These are phyloP conservation scores for Germaria angustata DNA, from an alignment of 2,888 invertebrate genomes.

Conservation along the genomic window DNA sequence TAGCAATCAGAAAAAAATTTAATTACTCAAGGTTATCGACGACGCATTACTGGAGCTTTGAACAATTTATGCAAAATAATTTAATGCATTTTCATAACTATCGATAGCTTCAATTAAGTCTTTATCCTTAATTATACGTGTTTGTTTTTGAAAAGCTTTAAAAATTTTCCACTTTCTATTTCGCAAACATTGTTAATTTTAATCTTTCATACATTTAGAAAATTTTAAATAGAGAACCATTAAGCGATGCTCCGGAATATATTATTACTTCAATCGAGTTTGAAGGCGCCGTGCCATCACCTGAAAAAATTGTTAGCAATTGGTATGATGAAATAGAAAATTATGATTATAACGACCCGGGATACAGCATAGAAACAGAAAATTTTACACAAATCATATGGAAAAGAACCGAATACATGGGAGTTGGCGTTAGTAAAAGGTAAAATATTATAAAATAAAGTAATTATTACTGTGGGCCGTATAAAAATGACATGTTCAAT, in stretches of 20 bases:
- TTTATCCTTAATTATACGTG: too few species aligned
- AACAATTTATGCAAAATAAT: too few species aligned
- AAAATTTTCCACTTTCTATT: not conserved
- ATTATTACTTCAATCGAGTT: not conserved
- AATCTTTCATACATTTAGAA: not conserved
- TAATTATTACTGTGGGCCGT: too few species aligned
- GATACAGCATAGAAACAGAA: conserved; percentile 85
- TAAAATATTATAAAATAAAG: conserved; percentile 58
- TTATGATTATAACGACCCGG: conserved; percentile 83
- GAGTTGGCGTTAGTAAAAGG: conserved; percentile 85
- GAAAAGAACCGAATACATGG: conserved; percentile 87
- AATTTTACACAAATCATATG: conserved; percentile 93
- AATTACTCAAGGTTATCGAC: too few species aligned
- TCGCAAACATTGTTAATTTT: too few species aligned
- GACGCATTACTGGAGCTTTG: too few species aligned
- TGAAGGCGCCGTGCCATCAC: conserved; percentile 72
- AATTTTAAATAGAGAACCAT: not conserved
- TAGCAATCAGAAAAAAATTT: too few species aligned
- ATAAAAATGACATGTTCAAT: too few species aligned
- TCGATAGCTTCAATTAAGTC: too few species aligned
- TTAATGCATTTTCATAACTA: too few species aligned
- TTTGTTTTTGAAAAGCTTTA: not conserved
- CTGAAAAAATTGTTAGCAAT: conserved; percentile 87
- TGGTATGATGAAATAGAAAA: conserved; percentile 89
- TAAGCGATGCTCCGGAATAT: not conserved